Percentiles rank a stretch among this genome's conserved stretches.
Conservation (phyloP, 1,140 invertebrate genomes). For the Drosophila rhopaloa region DNA sequence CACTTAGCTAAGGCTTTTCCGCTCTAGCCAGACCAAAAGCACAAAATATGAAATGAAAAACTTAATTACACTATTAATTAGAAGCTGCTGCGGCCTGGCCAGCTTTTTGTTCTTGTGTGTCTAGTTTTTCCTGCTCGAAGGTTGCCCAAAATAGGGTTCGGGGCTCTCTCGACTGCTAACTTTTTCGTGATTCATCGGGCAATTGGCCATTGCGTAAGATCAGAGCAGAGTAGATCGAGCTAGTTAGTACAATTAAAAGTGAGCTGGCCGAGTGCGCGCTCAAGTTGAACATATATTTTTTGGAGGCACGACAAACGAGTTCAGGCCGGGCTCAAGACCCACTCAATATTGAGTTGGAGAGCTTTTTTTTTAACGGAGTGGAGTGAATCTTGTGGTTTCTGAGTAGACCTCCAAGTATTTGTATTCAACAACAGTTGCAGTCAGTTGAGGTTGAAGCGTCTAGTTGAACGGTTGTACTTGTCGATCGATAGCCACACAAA, state of each 20-base stretch:
- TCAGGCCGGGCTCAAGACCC: slow-evolving; percentile 30
- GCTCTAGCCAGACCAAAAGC: slow-evolving; percentile 27
- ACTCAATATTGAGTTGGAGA: slow-evolving; percentile 54
- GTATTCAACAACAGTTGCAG: slow-evolving; percentile 69
- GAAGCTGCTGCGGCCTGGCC: slow-evolving; percentile 34
- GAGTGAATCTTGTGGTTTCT: slow-evolving; percentile 22
- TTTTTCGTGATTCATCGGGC: slow-evolving; percentile 66
- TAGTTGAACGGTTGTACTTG: slow-evolving; percentile 65
- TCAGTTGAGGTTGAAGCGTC: slow-evolving; percentile 71
- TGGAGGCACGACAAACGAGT: slow-evolving; percentile 81
- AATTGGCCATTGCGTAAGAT: slow-evolving; percentile 78
- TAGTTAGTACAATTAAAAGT: slow-evolving; percentile 59
- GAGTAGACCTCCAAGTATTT: slow-evolving; percentile 47
- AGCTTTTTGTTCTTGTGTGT: slow-evolving; percentile 24
- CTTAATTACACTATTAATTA: slow-evolving; percentile 76
- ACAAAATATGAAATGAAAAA: slow-evolving; percentile 43
- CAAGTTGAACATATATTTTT: slow-evolving; percentile 44
- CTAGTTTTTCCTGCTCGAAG: slow-evolving; percentile 50
- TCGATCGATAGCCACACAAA: slow-evolving; percentile 6
- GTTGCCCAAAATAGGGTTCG: slow-evolving; percentile 55
- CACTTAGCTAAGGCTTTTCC: slow-evolving; percentile 55
- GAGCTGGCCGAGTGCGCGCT: slow-evolving; percentile 32
- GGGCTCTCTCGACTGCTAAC: slow-evolving; percentile 36
- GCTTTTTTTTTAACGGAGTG: slow-evolving; percentile 14
- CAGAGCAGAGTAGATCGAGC: slow-evolving; percentile 50